A percentile compares a stretch with the other conserved stretches of the same genome.
Conservation (phyloP, 2,888 invertebrate species). For the Amiota minor region DNA sequence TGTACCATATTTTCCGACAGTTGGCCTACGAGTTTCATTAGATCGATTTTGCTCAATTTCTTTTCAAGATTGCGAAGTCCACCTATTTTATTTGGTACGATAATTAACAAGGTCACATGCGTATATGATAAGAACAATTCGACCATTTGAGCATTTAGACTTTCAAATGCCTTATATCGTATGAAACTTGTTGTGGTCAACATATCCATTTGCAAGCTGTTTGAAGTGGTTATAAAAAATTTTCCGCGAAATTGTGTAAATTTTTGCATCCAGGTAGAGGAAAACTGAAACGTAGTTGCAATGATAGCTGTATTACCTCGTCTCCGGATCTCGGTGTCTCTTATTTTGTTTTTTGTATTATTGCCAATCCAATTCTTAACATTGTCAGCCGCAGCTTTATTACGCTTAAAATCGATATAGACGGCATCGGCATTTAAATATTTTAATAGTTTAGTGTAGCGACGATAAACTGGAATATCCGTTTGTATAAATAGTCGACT, state of each 20-base stretch:
- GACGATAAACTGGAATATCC: background rate
- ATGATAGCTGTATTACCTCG: background rate
- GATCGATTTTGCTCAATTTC: background rate
- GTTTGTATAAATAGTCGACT: background rate
- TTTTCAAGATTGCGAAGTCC: background rate
- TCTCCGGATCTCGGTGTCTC: background rate
- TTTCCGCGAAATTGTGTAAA: background rate
- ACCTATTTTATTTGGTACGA: background rate
- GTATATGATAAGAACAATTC: background rate
- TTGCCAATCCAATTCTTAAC: background rate
- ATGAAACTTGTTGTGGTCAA: background rate
- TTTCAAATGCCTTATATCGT: background rate
- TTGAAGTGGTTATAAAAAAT: background rate
- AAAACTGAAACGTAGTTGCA: background rate
- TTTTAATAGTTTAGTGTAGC: background rate
- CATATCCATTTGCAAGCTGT: background rate
- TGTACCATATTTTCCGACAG: background rate
- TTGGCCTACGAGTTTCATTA: background rate
- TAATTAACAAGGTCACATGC: background rate
- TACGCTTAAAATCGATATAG: background rate
- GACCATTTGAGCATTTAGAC: background rate
- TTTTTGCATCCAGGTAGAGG: background rate
- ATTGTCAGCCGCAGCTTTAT: background rate
- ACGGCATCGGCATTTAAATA: background rate
- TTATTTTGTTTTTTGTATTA: background rate